Base-by-base conservation (phyloP, 2,797 vertebrate species). In the Bradypus variegatus region DNA sequence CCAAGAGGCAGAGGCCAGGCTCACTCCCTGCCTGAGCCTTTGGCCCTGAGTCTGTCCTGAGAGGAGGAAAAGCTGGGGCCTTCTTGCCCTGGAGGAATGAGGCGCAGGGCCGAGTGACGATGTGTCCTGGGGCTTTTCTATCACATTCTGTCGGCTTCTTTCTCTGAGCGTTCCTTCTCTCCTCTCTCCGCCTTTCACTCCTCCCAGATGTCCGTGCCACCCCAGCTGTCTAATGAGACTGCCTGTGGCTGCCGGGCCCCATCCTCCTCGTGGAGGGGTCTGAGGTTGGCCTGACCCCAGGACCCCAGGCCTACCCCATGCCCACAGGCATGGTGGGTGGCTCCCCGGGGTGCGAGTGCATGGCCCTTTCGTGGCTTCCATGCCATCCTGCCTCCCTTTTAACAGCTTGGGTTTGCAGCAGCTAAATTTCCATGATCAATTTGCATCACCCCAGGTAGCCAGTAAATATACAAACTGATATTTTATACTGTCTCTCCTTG, bases 191-290 rank as follows among this genome's bases (percentile, higher is more conserved):
- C 97, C 95, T 96, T 97, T 97, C 96, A 87, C 97, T 96, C 97
- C 97, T 97, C 98, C 97, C 97, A 98, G 98, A 98, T 98, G 97
- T 98, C 97, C 98, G 96, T 98, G 97, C 97, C 97, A 93, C 98
- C 99, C 98, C 97, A 98, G 97, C 96, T 97, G 98, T 96, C 98
- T 98, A 97, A 97, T 98, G 98, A 98, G 98, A 98, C 97, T 98
- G 96, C 98, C 98, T 94, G 95, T 97, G 97, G 97, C 97, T 96
- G 82, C 98, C 97, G 98, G 98, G 97, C 98, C 98, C 98, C 97
- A 96, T 98, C 98, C 97, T 97, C 98, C 96, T 99, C 98, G 96
- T 98, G 99, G 97, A 98, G 98, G 98, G 98, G 98, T 98, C 98
- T 98, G 97, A 98, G 98, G 98, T 99, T 98, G 97, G 98, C 98